Base-by-base conservation (phyloP, 2,797 vertebrate genomes). In the Sebastes alutus region DNA sequence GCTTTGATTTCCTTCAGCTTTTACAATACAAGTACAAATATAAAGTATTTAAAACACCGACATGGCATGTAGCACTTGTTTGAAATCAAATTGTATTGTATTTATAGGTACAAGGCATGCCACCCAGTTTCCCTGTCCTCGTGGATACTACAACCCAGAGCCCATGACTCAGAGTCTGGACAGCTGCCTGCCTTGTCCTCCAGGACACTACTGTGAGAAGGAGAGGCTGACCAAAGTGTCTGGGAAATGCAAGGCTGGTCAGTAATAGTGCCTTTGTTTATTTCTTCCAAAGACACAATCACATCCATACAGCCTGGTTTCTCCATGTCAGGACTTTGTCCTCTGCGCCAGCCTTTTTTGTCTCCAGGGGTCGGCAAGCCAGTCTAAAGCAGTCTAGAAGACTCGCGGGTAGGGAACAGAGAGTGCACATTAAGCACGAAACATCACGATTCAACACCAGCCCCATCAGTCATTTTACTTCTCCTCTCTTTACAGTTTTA, bases 61-160 rank as follows among this genome's bases (percentile, higher is more conserved):
- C 16, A 25, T 52, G 8, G 4, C 8, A 60, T 55, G 12, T 60
- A 12, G 2, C 1, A 35, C 14, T 75, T 72, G 8, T 69, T 30
- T 63, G 9, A 65, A 78, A 54, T 81, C 4, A 38, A 8, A 54
- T 63, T 62, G 13, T 62, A 38, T 78, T 68, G 68, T 75, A 55
- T 92, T 78, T 82, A 38, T 78, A 99, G 98, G 97, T 65, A 98
- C 97, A 49, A 96, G 86, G 46, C 95, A 97, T 61, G 96, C 96
- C 62, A 96, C 96, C 0, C 96, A 98, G 93, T 99, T 97, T 70
- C 97, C 98, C 63, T 99, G 98, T 82, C 98, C 98, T 54, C 96
- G 97, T 33, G 98, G 98, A 42, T 99, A 99, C 94, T 99, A 97
- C 88, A 99, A 99, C 93, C 98, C 98, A 1, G 98, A 99, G 73